A percentile compares a stretch with the other conserved stretches of the same genome.
Conservation (phyloP, 2,113 vertebrate species). For the Zingel zingel region DNA sequence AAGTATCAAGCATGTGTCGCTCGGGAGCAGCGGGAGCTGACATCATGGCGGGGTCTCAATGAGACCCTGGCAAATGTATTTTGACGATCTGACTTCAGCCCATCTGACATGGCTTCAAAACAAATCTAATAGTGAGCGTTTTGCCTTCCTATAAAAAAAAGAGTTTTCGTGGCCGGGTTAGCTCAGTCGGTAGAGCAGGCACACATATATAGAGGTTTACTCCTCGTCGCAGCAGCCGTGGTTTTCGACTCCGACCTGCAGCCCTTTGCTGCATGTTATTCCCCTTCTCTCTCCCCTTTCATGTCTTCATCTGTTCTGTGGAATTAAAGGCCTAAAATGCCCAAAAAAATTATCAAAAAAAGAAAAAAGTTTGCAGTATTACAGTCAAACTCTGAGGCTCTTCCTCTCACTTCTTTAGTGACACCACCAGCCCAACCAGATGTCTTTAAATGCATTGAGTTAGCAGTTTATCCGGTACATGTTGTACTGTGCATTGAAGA, state of each 20-base stretch:
- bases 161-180: too few relatives aligned
- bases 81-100: conserved; percentile 9
- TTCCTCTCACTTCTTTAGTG: background rate
- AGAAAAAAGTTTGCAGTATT: background rate
- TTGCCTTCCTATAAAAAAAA: background rate
- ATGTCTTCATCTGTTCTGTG: too few relatives aligned
- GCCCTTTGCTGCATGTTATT: too few relatives aligned
- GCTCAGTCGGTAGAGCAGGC: too few relatives aligned
- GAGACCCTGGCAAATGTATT: conserved; percentile 18
- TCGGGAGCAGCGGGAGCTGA: conserved; percentile 10
- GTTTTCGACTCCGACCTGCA: too few relatives aligned
- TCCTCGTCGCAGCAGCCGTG: too few relatives aligned
- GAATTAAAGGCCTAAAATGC: too few relatives aligned
- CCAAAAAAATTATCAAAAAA: too few relatives aligned
- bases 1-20: background rate
- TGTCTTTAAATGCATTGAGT: background rate
- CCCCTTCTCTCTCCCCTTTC: too few relatives aligned
- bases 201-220: too few relatives aligned
- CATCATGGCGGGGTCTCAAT: background rate
- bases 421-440: conserved; percentile 12
- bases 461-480: background rate
- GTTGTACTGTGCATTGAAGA: conserved; percentile 2
- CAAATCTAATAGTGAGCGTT: background rate
- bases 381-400: conserved; percentile 12
- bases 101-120: conserved; percentile 13